These are phyloP conservation scores for Aricia artaxerxes DNA, from an alignment of 2,888 invertebrate genomes.

Conservation along the genomic window DNA sequence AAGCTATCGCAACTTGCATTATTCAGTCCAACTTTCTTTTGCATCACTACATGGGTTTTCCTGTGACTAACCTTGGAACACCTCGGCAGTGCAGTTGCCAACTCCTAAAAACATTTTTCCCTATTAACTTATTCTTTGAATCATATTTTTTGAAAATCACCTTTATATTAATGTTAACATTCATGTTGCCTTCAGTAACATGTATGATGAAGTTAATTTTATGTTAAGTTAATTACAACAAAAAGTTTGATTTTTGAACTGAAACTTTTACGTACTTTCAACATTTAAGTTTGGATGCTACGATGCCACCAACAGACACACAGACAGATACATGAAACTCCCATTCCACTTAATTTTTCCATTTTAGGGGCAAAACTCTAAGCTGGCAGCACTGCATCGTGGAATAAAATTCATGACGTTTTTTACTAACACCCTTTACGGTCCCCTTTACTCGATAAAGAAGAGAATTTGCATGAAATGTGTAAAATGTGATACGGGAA, in stretches of 20 bases:
- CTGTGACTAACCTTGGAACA: conserved; percentile 4
- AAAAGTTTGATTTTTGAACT: too few species aligned
- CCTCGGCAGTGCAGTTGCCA: neutral
- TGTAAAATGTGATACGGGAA: conserved; percentile 16
- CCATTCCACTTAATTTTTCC: too few species aligned
- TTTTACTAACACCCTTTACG: conserved; percentile 8
- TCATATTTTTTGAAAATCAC: too few species aligned
- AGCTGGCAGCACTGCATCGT: neutral
- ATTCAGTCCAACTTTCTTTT: neutral
- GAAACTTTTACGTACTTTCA: too few species aligned
- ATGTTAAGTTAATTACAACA: too few species aligned
- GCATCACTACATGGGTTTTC: neutral
- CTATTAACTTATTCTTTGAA: neutral
- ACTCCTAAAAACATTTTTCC: neutral
- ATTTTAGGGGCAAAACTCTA: neutral
- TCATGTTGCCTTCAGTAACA: too few species aligned
- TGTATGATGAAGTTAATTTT: too few species aligned
- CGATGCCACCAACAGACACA: too few species aligned
- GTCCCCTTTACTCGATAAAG: conserved; percentile 1
- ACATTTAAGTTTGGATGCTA: too few species aligned
- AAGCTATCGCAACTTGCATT: neutral
- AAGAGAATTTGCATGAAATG: conserved; percentile 15
- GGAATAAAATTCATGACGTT: conserved; percentile 8
- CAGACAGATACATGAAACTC: too few species aligned
- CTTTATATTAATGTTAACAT: too few species aligned